Conservation (phyloP, 2,888 invertebrate species). For the Thyatira batis region DNA sequence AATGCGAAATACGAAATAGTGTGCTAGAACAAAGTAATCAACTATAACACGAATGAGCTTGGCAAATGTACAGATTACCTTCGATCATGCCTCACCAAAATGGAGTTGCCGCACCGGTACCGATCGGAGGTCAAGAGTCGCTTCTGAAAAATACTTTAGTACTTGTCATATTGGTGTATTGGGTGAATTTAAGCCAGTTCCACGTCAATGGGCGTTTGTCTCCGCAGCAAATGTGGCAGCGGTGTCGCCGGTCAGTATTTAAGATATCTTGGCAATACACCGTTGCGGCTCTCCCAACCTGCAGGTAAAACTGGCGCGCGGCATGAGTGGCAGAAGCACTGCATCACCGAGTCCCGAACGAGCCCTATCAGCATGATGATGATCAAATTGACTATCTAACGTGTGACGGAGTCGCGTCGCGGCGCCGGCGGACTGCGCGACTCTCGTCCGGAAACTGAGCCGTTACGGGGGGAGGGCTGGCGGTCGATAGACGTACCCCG, state of each 20-base stretch:
- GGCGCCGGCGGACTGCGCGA: conserved; percentile 84
- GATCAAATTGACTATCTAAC: conserved; percentile 76
- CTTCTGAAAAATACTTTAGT: conserved; percentile 5
- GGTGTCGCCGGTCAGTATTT: conserved; percentile 46
- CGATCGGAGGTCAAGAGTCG: background rate
- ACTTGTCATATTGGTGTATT: conserved; percentile 6
- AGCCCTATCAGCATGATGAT: conserved; percentile 92
- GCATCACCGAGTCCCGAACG: conserved; percentile 95
- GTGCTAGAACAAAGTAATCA: background rate
- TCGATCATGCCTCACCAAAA: background rate
- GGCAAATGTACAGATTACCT: conserved; percentile 1
- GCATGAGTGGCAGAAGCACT: conserved; percentile 97
- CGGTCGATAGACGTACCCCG: conserved; percentile 83
- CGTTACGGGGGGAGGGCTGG: conserved; percentile 80
- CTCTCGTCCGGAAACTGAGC: conserved; percentile 83
- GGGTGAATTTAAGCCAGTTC: conserved; percentile 19
- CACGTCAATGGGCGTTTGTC: conserved; percentile 50
- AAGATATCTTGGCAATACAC: conserved; percentile 22
- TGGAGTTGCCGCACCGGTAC: background rate
- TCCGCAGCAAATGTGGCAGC: conserved; percentile 50
- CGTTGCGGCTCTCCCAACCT: conserved; percentile 80
- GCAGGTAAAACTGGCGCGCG: conserved; percentile 90
- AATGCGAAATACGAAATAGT: background rate
- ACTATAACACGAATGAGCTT: background rate
- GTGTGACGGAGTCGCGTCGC: conserved; percentile 74